Percentiles rank a stretch among this genome's conserved stretches.
Evolutionary conservation across 2,113 vertebrate species (phyloP).

Genomic region (Saccopteryx bilineata): DNA sequence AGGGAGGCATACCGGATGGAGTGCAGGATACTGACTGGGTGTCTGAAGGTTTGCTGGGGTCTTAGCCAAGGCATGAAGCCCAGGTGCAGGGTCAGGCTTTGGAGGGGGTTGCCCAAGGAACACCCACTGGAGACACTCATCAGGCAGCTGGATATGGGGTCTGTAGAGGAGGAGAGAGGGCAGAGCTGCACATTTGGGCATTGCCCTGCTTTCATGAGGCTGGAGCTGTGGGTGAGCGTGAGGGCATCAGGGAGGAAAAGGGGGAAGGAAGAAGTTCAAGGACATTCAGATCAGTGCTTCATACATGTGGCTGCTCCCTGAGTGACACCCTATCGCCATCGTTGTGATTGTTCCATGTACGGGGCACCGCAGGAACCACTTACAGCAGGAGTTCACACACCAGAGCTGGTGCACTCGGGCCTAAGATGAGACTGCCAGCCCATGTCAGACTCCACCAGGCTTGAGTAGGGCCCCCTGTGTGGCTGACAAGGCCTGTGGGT

Average conservation of each 20-base stretch:
- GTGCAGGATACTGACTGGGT: neutral
- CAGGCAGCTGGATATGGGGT: neutral
- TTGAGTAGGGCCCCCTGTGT: neutral
- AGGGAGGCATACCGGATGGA: neutral
- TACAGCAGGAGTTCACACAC: neutral
- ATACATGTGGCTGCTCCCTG: neutral
- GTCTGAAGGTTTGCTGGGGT: neutral
- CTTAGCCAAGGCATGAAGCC: neutral
- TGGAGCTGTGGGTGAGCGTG: neutral
- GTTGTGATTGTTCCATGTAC: accelerated
- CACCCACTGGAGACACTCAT: neutral
- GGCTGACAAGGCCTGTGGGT: neutral
- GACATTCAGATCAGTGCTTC: neutral
- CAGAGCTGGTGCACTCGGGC: neutral
- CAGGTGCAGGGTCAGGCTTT: neutral
- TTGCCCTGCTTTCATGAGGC: neutral
- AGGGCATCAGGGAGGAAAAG: neutral
- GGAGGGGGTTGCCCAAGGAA: neutral
- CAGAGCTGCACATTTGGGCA: neutral
- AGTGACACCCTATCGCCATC: neutral
- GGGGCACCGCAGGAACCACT: neutral
- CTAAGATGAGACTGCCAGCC: neutral
- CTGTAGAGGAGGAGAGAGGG: neutral
- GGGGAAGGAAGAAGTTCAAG: neutral
- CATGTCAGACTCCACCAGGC: neutral